Evolutionary conservation across 2,888 invertebrate species (phyloP).

Genomic region (Ichneumoninae sp.): DNA sequence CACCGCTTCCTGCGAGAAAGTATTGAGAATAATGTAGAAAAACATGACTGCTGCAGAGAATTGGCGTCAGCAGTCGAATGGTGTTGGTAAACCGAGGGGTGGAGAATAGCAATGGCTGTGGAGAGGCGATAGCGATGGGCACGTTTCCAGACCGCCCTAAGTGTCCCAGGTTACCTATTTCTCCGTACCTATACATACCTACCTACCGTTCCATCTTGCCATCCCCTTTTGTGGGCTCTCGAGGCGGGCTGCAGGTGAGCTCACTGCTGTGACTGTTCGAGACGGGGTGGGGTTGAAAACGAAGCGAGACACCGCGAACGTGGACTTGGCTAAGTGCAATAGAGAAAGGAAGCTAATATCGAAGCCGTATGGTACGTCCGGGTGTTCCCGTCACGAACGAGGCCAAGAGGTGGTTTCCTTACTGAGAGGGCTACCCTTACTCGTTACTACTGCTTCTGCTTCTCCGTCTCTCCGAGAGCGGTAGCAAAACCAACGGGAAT

Average conservation of each 20-base stretch:
- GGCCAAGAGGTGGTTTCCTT: constrained; percentile 55
- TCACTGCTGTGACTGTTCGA: constrained; percentile 4
- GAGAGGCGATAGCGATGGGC: constrained; percentile 66
- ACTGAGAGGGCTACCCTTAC: constrained; percentile 37
- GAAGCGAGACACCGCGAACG: constrained; percentile 20
- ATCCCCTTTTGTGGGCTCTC: constrained; percentile 43
- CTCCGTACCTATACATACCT: constrained; percentile 21
- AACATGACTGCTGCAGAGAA: constrained; percentile 61
- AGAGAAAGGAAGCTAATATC: constrained; percentile 47
- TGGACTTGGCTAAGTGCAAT: neutral
- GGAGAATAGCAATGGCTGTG: constrained; percentile 69
- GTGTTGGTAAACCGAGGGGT: constrained; percentile 47
- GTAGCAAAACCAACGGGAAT: constrained; percentile 30
- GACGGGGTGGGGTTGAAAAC: constrained; percentile 42
- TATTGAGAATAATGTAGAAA: constrained; percentile 31
- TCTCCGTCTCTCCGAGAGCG: constrained; percentile 28
- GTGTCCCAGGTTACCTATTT: constrained; percentile 56
- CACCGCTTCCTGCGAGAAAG: neutral
- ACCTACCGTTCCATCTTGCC: constrained; percentile 13
- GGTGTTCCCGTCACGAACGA: constrained; percentile 55
- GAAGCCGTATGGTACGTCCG: constrained; percentile 47
- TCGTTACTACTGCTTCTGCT: constrained; percentile 35
- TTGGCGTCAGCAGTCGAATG: constrained; percentile 37
- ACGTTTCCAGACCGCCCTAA: constrained; percentile 70
- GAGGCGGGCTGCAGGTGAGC: constrained; percentile 60